Conservation (phyloP, 2,888 invertebrate genomes). For the Heliconius sara region DNA sequence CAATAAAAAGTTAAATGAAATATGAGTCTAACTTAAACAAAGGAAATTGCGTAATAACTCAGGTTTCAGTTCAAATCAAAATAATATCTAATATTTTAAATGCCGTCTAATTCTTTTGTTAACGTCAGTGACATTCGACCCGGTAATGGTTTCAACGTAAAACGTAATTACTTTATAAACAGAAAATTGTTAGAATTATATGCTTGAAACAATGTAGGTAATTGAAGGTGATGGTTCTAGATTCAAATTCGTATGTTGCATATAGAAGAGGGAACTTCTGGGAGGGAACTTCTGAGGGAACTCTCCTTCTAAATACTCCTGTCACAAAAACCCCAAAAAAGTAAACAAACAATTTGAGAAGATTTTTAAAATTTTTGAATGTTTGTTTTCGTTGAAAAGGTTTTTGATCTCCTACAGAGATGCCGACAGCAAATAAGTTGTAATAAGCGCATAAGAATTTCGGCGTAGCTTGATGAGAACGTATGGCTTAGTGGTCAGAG, state of each 20-base stretch:
- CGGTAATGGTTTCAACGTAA: not conserved
- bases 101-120: conserved; percentile 13
- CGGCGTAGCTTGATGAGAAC: too few species aligned
- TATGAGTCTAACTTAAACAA: not conserved
- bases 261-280: not conserved
- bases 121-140: conserved; percentile 5
- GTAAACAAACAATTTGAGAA: too few species aligned
- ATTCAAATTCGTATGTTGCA: not conserved
- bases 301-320: too few species aligned
- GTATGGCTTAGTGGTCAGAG: too few species aligned
- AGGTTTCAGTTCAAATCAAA: not conserved
- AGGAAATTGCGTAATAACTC: not conserved
- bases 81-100: not conserved
- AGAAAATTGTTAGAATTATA: conserved; percentile 3
- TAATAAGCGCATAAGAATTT: too few species aligned
- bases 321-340: too few species aligned
- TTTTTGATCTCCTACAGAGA: too few species aligned
- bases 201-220: not conserved
- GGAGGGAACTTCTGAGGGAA: too few species aligned
- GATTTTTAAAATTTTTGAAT: too few species aligned
- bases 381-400: too few species aligned
- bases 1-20: too few species aligned
- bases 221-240: not conserved
- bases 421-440: too few species aligned
- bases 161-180: not conserved